phyloP scores from a whole-genome alignment of 2,113 vertebrate genomes.

The Myiopsitta monachus region DNA sequence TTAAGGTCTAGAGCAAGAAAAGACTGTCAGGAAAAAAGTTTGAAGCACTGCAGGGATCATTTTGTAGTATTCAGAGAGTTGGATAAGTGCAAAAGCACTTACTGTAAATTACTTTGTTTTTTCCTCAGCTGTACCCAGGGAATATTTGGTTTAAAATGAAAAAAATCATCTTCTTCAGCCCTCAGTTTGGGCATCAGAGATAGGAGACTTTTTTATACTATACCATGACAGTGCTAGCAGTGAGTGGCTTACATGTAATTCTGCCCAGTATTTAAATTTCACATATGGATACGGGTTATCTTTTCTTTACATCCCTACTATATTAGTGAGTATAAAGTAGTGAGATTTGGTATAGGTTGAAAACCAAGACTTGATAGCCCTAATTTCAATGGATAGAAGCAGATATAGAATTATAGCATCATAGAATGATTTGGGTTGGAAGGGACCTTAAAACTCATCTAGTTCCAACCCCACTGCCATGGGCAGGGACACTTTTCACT shows the following conservation, averaged over 20 bases:
- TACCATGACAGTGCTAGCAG: not conserved
- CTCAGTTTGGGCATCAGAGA: not conserved
- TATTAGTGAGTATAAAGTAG: not conserved
- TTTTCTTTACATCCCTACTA: not conserved
- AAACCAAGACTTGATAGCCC: not conserved
- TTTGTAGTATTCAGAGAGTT: not conserved
- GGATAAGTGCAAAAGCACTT: not conserved
- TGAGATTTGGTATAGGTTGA: not conserved
- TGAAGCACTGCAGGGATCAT: not conserved
- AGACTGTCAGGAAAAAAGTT: not conserved
- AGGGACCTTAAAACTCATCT: not conserved
- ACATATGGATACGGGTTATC: fast-evolving
- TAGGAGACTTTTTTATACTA: not conserved
- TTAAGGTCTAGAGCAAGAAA: not conserved
- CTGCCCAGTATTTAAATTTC: not conserved
- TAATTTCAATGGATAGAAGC: not conserved
- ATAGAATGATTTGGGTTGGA: not conserved
- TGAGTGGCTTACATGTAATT: not conserved
- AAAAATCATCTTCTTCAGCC: not conserved
- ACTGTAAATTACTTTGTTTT: not conserved
- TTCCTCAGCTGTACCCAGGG: not conserved
- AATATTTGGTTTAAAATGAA: not conserved
- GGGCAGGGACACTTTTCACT: not conserved
- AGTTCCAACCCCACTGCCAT: not conserved
- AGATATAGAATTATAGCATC: not conserved